These are phyloP conservation scores for Drosophila affinis DNA, from an alignment of 2,888 invertebrate genomes.

Conservation along the genomic window DNA sequence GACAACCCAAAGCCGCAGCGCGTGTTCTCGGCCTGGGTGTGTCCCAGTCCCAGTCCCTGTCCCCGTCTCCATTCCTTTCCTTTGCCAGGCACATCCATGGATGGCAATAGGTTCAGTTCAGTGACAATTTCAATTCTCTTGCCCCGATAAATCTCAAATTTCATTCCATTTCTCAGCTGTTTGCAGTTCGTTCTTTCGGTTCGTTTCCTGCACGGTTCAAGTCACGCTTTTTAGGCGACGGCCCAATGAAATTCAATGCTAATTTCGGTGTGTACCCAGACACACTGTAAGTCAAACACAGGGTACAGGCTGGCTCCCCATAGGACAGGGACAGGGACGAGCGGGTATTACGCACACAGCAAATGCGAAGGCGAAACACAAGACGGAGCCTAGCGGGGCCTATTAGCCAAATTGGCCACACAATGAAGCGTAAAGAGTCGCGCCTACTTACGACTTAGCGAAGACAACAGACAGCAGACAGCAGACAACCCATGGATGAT, in stretches of 20 bases:
- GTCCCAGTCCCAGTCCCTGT: conserved; percentile 5
- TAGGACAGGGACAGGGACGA: background rate
- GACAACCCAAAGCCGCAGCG: conserved; percentile 2
- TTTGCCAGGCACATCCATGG: conserved; percentile 18
- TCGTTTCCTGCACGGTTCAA: background rate
- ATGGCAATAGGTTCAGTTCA: background rate
- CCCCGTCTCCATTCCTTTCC: background rate
- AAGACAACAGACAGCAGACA: conserved; percentile 5
- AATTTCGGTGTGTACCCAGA: conserved; percentile 47
- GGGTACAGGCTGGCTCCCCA: conserved; percentile 3
- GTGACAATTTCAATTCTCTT: conserved; percentile 24
- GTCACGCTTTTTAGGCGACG: conserved; percentile 7
- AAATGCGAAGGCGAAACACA: background rate
- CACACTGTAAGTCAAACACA: conserved; percentile 56
- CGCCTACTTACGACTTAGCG: conserved; percentile 33
- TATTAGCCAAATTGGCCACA: conserved; percentile 67
- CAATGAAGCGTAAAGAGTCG: conserved; percentile 56
- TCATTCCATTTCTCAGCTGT: conserved; percentile 48
- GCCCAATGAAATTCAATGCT: conserved; percentile 64
- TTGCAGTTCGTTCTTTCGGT: conserved; percentile 13
- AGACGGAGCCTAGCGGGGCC: conserved; percentile 14
- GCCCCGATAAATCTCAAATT: conserved; percentile 70
- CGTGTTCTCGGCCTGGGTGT: conserved; percentile 45
- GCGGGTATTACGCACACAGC: background rate
- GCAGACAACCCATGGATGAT: conserved; percentile 22